Evolutionary conservation across 2,797 vertebrate genomes (phyloP), one percentile per base, ranked within the genome.

Genomic region (Esox masquinongy): DNA sequence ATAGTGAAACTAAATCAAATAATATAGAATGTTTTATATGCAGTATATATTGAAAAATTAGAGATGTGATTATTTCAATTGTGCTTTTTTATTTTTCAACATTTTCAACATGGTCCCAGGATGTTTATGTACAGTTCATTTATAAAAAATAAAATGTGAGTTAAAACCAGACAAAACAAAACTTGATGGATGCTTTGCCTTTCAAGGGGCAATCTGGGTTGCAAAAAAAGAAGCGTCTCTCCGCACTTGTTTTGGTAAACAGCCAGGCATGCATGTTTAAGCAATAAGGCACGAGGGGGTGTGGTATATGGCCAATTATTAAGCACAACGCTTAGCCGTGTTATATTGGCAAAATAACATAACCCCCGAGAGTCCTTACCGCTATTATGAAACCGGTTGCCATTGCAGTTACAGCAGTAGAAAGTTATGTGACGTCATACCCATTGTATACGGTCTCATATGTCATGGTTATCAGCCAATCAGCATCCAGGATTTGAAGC

Each of bases 61-160:
- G 80, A 82, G 76, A 83, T 89, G 88, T 91, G 85, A 79, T 53
- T 7, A 87, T 85, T 89, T 88, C 26, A 85, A 88, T 83, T 84
- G 89, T 89, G 84, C 39, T 83, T 90, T 91, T 89, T 88, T 86
- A 59, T 51, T 89, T 80, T 80, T 74, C 4, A 77, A 80, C 70
- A 85, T 89, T 80, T 80, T 74, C 4, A 77, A 80, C 70, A 85
- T 86, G 19, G 74, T 81, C 19, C 83, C 76, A 82, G 79, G 47
- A 68, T 84, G 82, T 88, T 76, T 81, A 83, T 80, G 76, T 83
- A 89, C 73, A 85, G 83, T 86, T 91, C 81, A 80, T 80, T 80
- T 88, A 87, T 90, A 89, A 90, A 89, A 81, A 84, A 83, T 74
- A 84, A 82, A 70, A 74, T 77, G 74, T 77, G 67, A 26, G 17